phyloP scores from a whole-genome alignment of 2,888 invertebrate genomes.

The Amiota mariae region DNA sequence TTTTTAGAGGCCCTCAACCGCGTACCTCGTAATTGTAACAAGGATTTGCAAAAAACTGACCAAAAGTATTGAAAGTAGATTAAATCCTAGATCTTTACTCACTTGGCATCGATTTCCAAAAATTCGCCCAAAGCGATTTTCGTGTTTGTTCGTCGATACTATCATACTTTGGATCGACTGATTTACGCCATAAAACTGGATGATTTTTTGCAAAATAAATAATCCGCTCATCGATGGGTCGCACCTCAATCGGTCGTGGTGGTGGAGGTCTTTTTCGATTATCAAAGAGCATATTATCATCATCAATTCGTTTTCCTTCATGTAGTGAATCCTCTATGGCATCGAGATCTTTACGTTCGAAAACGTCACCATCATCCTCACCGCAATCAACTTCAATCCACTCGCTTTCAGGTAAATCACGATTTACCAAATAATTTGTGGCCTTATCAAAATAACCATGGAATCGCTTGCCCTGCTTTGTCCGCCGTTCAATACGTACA shows the following conservation, averaged over 20 bases:
- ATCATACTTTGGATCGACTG: slow-evolving; percentile 60
- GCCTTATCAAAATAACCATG: slow-evolving; percentile 70
- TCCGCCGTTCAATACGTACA: slow-evolving; percentile 60
- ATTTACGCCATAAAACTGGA: slow-evolving; percentile 68
- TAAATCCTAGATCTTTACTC: slow-evolving; percentile 25
- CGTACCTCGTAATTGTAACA: background rate
- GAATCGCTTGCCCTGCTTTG: slow-evolving; percentile 66
- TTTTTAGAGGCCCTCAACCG: no score
- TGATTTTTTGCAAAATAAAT: slow-evolving; percentile 70
- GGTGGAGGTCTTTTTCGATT: slow-evolving; percentile 22
- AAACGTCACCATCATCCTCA: slow-evolving; percentile 63
- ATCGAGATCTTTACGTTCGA: slow-evolving; percentile 62
- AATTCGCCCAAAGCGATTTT: slow-evolving; percentile 62
- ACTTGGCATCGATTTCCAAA: slow-evolving; percentile 64
- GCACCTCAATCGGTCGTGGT: slow-evolving; percentile 60
- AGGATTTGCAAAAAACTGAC: background rate
- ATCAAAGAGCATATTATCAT: background rate
- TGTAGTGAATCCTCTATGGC: slow-evolving; percentile 58
- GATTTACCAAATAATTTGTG: slow-evolving; percentile 66
- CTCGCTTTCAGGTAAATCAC: slow-evolving; percentile 58
- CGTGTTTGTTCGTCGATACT: slow-evolving; percentile 67
- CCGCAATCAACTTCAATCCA: slow-evolving; percentile 66
- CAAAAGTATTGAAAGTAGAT: background rate
- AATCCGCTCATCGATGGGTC: slow-evolving; percentile 61
- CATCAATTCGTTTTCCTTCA: slow-evolving; percentile 33